These are phyloP conservation scores for Nemoura dubitans DNA, from an alignment of 2,888 invertebrate species.

Conservation along the genomic window DNA sequence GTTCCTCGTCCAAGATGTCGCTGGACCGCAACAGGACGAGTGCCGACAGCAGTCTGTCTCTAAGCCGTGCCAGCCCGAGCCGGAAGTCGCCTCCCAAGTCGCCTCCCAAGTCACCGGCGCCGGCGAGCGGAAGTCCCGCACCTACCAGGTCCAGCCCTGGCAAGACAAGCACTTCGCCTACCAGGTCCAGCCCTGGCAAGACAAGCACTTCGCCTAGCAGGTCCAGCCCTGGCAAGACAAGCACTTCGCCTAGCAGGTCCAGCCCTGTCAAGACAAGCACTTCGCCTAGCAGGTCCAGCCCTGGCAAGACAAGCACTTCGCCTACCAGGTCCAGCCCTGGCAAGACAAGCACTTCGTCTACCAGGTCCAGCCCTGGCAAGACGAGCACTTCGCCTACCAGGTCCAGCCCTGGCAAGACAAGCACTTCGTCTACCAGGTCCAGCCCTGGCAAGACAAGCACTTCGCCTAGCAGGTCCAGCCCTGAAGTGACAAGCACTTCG, in stretches of 20 bases:
- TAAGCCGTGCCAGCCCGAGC: conserved; percentile 52
- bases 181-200: conserved; percentile 44
- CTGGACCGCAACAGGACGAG: conserved; percentile 50
- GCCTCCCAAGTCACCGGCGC: conserved; percentile 48
- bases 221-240: not conserved
- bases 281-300: not conserved
- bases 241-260: conserved; percentile 38
- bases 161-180: too few relatives aligned
- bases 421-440: not conserved
- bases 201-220: not conserved
- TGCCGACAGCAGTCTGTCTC: conserved; percentile 52
- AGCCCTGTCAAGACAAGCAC: conserved; percentile 44
- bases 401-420: conserved; percentile 8
- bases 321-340: conserved; percentile 45
- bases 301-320: conserved; percentile 33
- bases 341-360: conserved; percentile 25
- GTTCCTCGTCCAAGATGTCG: conserved; percentile 57
- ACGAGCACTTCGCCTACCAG: not conserved
- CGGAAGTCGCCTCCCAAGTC: conserved; percentile 51
- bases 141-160: conserved; percentile 47
- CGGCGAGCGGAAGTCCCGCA: conserved; percentile 51
- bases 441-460: conserved; percentile 15
- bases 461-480: not conserved
- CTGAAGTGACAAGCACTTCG: not conserved
- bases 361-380: conserved; percentile 18